Base-by-base conservation (phyloP, 2,113 vertebrate genomes). In the Pongo abelii region DNA sequence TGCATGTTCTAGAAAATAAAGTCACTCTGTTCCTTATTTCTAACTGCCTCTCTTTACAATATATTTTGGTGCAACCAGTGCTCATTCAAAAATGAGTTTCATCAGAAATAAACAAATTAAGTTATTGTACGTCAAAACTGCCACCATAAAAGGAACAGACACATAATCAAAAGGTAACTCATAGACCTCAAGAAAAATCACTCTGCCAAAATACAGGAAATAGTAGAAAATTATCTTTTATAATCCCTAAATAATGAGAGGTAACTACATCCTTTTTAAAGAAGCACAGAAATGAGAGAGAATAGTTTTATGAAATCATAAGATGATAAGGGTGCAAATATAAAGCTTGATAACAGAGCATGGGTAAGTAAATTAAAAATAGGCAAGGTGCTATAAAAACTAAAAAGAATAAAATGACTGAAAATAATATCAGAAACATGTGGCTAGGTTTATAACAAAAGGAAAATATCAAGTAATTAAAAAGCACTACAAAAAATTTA, bases 381-480 rank as follows among this genome's bases (percentile, higher is more conserved):
- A 83, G 59, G 43, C 79, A 74, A 70, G 4, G 4, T 55, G 32
- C 14, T 35, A 96, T 3, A 57, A 38, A 91, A 91, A 59, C 32
- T 91, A 83, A 95, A 83, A 59, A 72, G 12, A 43, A 70, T 5
- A 59, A 83, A 89, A 90, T 70, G 43, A 64, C 17, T 88, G 38
- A 91, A 79, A 91, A 75, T 9, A 83, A 85, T n/a, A 35, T 77
- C 64, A 95, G 74, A 96, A 89, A 64, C 85, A 80, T 59, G 20
- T 77, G 20, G 43, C 20, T 40, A 95, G 40, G n/a, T 88, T 77
- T 95, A 22, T 38, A 93, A 94, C 55, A 87, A 91, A 95, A 94
- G 40, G 13, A 96, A 96, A 97, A 94, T 86, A 35, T 2, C 86
- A 93, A 48, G 75, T 74, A 89, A 74, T 79, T 83, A 52, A 96